Base-by-base conservation (phyloP, 1,140 invertebrate genomes). In the Epicauta chinensis region DNA sequence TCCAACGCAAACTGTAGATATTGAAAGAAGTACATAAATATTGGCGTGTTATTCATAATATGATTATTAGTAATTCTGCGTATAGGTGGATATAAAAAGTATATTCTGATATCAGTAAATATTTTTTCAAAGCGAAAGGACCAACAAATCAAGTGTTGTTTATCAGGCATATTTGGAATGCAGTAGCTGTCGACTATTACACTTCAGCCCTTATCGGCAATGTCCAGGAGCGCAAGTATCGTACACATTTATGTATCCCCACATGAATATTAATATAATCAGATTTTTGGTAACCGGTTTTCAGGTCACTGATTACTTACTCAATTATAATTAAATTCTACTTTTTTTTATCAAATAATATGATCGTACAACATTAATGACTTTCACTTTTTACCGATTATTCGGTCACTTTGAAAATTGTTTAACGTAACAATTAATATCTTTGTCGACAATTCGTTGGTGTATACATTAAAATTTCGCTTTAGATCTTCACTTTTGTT, bases 251-350 rank as follows among this genome's bases (percentile, higher is more conserved):
- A 36, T 39, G 46, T 49, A 49, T 49, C 46, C 46, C 46, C 46
- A 49, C 46, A 49, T 49, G 46, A 49, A 49, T 49, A 49, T 49
- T 49, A 49, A 49, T 49, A 49, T 36, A 49, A 49, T 49, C 46
- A 49, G 46, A 49, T 49, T 49, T 49, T 49, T 49, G 46, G 45
- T 30, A 40, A 30, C 46, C 46, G 46, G 6, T 49, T 49, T 49
- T 23, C 46, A 49, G 46, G 46, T 49, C 46, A 49, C 46, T 36
- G 46, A 49, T 49, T 49, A 49, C 46, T 47, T 47, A 38, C 46
- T 49, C 46, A 39, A 49, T 49, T 49, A 49, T 49, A 49, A 49
- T 49, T 49, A 49, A 34, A 49, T 49, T 49, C 38, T 49, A 23
- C 34, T 36, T 49, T 49, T 36, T 49, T 49, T 49, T 49, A 49